Evolutionary conservation across 2,797 vertebrate genomes (phyloP).

Genomic region (Pitangus sulphuratus): DNA sequence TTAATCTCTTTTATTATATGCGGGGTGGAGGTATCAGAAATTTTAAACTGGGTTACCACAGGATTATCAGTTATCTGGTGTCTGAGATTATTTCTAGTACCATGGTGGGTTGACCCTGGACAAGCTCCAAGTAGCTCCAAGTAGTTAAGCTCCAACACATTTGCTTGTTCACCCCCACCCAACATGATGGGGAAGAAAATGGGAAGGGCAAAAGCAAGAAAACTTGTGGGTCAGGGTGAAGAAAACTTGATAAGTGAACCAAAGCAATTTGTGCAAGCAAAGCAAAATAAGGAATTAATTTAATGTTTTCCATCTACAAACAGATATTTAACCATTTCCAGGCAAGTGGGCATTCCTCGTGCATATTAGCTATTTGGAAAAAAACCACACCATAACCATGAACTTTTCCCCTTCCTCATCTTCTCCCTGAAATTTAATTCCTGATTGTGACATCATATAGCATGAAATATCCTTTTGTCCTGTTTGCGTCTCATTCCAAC

Average conservation of each 20-base stretch:
- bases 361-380: background rate
- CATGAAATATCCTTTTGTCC: background rate
- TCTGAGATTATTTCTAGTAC: background rate
- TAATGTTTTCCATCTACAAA: background rate
- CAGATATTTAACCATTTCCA: background rate
- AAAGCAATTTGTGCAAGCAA: background rate
- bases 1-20: slow-evolving; percentile 1
- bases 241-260: background rate
- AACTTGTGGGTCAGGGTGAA: background rate
- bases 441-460: background rate
- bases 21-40: background rate
- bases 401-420: background rate
- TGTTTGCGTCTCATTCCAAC: background rate
- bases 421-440: background rate
- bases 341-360: background rate
- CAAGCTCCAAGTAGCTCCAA: too few species aligned
- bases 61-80: background rate
- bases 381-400: background rate
- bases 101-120: background rate
- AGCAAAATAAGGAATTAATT: background rate
- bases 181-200: background rate
- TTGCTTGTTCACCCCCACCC: fast-evolving
- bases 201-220: background rate
- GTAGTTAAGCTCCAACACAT: background rate
- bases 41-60: background rate